These are phyloP conservation scores for Chelonoidis abingdonii DNA, from an alignment of 2,113 vertebrate species.

Conservation along the genomic window DNA sequence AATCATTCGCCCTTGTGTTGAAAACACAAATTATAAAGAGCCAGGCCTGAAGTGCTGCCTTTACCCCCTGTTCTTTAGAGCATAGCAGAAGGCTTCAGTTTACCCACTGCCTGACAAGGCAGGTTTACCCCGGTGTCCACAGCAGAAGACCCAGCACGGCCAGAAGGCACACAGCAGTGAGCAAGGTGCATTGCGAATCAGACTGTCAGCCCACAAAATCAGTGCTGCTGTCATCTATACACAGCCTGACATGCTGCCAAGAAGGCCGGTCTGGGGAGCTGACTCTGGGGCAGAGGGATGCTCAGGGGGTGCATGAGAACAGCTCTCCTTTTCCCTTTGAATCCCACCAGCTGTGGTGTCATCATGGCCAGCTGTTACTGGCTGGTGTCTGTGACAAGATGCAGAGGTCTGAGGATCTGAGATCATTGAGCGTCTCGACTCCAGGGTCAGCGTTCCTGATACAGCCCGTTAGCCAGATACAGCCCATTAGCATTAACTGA, in stretches of 20 bases:
- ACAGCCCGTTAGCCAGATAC: neutral
- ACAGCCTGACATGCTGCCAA: neutral
- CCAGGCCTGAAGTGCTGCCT: no score
- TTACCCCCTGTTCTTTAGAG: no score
- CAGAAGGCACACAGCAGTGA: rapidly evolving
- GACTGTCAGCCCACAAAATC: no score
- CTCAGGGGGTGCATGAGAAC: neutral
- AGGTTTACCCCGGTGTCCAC: neutral
- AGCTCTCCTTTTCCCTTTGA: neutral
- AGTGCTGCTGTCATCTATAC: neutral
- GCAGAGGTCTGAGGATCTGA: neutral
- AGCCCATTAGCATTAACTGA: neutral
- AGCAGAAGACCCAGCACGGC: neutral
- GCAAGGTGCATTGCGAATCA: neutral
- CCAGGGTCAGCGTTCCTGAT: no score
- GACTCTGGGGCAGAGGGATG: neutral
- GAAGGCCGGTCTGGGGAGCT: neutral
- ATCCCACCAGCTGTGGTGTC: neutral
- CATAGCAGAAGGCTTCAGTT: no score
- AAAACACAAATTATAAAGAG: no score
- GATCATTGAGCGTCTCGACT: neutral
- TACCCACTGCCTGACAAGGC: no score
- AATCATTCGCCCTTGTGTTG: no score
- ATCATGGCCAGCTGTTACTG: neutral
- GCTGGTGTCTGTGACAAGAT: neutral